Evolutionary conservation across 2,113 vertebrate genomes (phyloP).

Genomic region (Zosterops borbonicus): DNA sequence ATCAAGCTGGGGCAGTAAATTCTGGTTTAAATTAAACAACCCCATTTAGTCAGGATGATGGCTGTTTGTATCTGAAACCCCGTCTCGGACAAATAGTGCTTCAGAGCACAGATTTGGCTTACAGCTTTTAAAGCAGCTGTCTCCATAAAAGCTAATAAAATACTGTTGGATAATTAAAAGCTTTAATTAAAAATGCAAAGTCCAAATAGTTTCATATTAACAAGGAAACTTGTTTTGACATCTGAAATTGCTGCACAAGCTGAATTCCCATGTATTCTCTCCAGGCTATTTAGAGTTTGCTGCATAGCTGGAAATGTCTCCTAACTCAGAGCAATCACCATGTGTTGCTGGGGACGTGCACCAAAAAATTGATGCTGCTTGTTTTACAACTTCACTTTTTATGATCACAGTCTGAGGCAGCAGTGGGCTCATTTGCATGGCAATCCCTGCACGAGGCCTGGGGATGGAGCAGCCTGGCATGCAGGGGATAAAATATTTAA

Average conservation of each 20-base stretch:
- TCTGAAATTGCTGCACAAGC: slow-evolving; percentile 69
- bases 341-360: slow-evolving; percentile 50
- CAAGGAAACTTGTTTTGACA: slow-evolving; percentile 71
- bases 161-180: slow-evolving; percentile 67
- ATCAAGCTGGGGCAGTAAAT: slow-evolving; percentile 45
- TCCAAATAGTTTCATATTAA: slow-evolving; percentile 68
- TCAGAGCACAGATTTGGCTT: slow-evolving; percentile 49
- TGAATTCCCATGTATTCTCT: slow-evolving; percentile 57
- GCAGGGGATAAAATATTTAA: background rate
- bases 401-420: slow-evolving; percentile 55
- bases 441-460: slow-evolving; percentile 12
- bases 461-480: slow-evolving; percentile 30
- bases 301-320: slow-evolving; percentile 36
- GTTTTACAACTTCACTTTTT: slow-evolving; percentile 65
- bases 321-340: slow-evolving; percentile 41
- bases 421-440: slow-evolving; percentile 53
- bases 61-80: slow-evolving; percentile 37
- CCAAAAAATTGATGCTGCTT: slow-evolving; percentile 49
- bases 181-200: slow-evolving; percentile 73
- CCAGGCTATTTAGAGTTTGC: slow-evolving; percentile 65
- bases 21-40: slow-evolving; percentile 46
- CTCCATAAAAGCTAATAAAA: slow-evolving; percentile 74
- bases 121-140: slow-evolving; percentile 50
- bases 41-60: slow-evolving; percentile 34
- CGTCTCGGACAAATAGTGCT: slow-evolving; percentile 29